Conservation (phyloP, 1,140 invertebrate species). For the Ips nitidus region DNA sequence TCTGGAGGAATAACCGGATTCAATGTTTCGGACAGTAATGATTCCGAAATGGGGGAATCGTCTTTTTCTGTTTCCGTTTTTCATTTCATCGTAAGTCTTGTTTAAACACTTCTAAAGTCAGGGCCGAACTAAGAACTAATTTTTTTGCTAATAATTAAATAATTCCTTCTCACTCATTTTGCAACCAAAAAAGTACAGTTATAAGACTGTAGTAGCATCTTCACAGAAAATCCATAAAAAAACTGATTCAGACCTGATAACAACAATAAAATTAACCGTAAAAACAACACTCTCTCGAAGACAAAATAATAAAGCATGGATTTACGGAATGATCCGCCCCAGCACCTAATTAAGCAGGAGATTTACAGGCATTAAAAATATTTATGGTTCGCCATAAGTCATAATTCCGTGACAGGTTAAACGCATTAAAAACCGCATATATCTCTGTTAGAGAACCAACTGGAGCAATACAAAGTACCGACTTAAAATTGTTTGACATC, state of each 20-base stretch:
- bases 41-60: conserved; percentile 17
- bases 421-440: conserved; percentile 18
- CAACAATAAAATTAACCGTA: too few relatives aligned
- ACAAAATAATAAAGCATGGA: too few relatives aligned
- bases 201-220: too few relatives aligned
- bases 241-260: too few relatives aligned
- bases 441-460: conserved; percentile 24
- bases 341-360: conserved; percentile 31
- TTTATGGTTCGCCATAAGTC: conserved; percentile 29
- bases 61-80: conserved; percentile 18
- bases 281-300: too few relatives aligned
- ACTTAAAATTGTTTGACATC: too few relatives aligned
- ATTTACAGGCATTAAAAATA: conserved; percentile 33
- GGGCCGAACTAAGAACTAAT: neutral
- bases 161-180: neutral
- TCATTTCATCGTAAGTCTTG: conserved; percentile 7
- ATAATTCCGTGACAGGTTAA: conserved; percentile 22
- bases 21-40: conserved; percentile 32
- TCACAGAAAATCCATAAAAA: too few relatives aligned
- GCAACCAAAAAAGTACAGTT: too few relatives aligned
- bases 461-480: conserved; percentile 5
- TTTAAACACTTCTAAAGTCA: neutral
- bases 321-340: neutral
- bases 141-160: neutral
- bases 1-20: conserved; percentile 30